phyloP scores from a whole-genome alignment of 2,113 vertebrate species.

The Hemiprocne comata region DNA sequence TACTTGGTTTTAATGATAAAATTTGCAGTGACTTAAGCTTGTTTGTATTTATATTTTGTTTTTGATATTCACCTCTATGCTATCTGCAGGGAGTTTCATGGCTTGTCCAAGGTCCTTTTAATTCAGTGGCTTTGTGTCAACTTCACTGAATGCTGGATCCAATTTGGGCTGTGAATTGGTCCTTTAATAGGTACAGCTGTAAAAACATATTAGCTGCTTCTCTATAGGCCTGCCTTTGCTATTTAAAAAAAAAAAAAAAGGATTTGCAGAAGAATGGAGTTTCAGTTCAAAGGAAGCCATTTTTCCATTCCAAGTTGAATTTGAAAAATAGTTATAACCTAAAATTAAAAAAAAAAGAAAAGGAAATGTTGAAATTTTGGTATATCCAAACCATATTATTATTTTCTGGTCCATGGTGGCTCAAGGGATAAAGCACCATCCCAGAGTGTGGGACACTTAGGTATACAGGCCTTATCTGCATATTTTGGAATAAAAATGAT shows the following conservation, averaged over 20 bases:
- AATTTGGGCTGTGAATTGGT: background rate
- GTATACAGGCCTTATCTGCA: background rate
- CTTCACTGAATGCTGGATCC: background rate
- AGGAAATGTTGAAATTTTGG: background rate
- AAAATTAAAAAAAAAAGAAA: background rate
- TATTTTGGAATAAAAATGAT: background rate
- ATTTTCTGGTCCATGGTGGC: background rate
- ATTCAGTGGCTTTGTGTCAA: background rate
- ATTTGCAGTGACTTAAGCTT: background rate
- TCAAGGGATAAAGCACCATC: background rate
- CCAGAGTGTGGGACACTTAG: background rate
- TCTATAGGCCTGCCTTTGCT: background rate
- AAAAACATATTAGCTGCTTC: slow-evolving; percentile 13
- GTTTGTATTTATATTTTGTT: background rate
- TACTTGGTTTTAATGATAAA: background rate
- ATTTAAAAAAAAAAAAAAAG: background rate
- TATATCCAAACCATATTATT: background rate
- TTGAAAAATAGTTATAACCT: background rate
- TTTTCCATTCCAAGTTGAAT: slow-evolving; percentile 4
- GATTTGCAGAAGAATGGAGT: background rate
- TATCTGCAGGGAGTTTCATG: background rate
- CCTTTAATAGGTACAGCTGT: slow-evolving; percentile 21
- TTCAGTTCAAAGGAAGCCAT: background rate
- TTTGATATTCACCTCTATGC: background rate
- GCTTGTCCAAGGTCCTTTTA: background rate